Base-by-base conservation (phyloP, 2,113 vertebrate genomes). In the Myotis lucifugus region DNA sequence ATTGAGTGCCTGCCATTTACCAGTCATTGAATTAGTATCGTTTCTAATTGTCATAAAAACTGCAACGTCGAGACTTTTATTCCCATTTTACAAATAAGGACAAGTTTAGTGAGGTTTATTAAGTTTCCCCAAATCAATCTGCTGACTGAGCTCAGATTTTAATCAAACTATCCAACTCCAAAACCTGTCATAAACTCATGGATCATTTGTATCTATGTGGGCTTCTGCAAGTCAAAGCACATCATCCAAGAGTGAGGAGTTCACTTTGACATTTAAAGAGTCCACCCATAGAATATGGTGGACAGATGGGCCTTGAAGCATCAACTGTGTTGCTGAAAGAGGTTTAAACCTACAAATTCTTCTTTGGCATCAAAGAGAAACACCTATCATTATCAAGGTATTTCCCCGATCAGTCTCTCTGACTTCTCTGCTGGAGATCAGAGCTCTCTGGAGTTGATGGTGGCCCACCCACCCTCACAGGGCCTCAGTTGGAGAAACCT, bases 241-340 rank as follows among this genome's bases (percentile, higher is more conserved):
- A 86, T 21, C 18, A 59, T n/a, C 52, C 11, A n/a, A 52, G 19
- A 86, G 56, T 67, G 64, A 74, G 82, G 86, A 81, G 27, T 48
- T 32, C 40, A 25, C 74, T 91, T 88, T 37, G n/a, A 94, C 67
- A 66, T 52, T 78, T 74, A 84, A 88, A 96, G 48, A 93, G 69
- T 15, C 12, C 56, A 91, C 12, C 56, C 46, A 19, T 8, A 48
- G 64, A 81, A 78, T 1, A 1, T 21, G 21, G 69, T 77, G 7
- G 11, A 21, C 54, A 67, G 25, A 46, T 37, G 7, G 67, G 25
- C 40, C 82, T 88, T 18, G 8, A 88, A 64, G 5, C 6, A 37
- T 77, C 82, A 88, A 46, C 2, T 52, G 8, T 50, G 34, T 42
- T 66, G 46, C 54, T 85, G 52, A 95, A 93, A 82, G 34, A 73